These are phyloP conservation scores for Hirtodrosophila cameraria DNA, from an alignment of 2,888 invertebrate species.

Conservation along the genomic window DNA sequence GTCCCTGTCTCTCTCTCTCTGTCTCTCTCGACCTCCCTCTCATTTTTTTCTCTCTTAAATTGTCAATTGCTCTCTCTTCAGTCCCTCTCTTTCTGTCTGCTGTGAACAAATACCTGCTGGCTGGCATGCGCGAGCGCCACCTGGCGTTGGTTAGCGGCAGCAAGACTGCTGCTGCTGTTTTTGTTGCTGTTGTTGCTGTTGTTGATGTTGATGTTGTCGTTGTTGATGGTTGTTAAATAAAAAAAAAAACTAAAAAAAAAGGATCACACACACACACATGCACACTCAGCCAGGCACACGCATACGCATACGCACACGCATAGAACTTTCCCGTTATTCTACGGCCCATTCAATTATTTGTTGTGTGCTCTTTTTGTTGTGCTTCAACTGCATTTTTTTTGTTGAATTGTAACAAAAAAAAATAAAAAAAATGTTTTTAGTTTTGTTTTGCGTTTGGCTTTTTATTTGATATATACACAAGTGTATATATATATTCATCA, in stretches of 20 bases:
- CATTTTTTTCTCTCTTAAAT: conserved; percentile 22
- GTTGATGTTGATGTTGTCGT: too few relatives aligned
- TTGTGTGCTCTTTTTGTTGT: conserved; percentile 18
- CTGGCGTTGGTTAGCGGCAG: conserved; percentile 22
- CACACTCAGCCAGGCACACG: conserved; percentile 19
- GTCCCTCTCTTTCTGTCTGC: not conserved
- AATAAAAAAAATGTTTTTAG: conserved; percentile 63
- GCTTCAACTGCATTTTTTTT: conserved; percentile 37
- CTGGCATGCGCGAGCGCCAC: conserved; percentile 38
- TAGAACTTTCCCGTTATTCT: conserved; percentile 49
- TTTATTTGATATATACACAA: conserved; percentile 34
- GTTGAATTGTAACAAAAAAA: conserved; percentile 67
- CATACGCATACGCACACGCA: conserved; percentile 11
- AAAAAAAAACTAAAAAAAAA: conserved; percentile 16
- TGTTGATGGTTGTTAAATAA: not conserved
- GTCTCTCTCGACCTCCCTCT: conserved; percentile 12
- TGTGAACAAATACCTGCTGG: conserved; percentile 31
- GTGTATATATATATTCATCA: conserved; percentile 33
- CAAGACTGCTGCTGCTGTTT: not conserved
- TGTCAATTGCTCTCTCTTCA: conserved; percentile 5
- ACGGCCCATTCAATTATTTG: conserved; percentile 21
- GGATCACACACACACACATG: conserved; percentile 10
- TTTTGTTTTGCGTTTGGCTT: conserved; percentile 65
- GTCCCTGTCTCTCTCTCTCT: conserved; percentile 46
- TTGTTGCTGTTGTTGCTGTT: too few relatives aligned